A percentile compares a stretch with the other conserved stretches of the same genome.
phyloP scores from a whole-genome alignment of 2,797 vertebrate genomes.

The Hemitrygon akajei region DNA sequence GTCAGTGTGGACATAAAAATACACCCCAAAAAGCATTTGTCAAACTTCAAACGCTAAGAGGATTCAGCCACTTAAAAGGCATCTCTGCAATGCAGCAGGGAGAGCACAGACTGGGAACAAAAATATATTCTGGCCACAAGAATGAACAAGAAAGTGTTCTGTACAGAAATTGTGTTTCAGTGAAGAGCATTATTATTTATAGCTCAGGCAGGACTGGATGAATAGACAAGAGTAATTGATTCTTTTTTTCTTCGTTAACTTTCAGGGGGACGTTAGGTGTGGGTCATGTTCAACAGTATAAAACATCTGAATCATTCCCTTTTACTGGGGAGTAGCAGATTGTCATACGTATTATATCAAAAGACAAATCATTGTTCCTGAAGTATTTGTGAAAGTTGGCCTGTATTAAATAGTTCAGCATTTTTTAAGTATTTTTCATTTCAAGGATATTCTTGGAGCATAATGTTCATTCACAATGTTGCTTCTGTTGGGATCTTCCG shows the following conservation, averaged over 20 bases:
- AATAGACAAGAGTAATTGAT: background rate
- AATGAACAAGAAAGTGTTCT: constrained; percentile 4
- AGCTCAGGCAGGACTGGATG: background rate
- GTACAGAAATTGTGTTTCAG: background rate
- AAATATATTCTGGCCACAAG: background rate
- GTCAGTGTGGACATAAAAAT: background rate
- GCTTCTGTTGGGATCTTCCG: background rate
- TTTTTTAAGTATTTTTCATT: background rate
- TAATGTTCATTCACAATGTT: background rate
- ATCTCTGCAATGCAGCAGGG: background rate
- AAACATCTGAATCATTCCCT: background rate
- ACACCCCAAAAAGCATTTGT: background rate
- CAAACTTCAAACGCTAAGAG: background rate
- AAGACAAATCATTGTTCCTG: background rate
- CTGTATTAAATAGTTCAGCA: background rate
- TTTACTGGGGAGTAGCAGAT: background rate
- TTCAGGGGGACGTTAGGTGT: background rate
- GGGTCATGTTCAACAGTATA: background rate
- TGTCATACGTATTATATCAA: background rate
- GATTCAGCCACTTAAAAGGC: background rate
- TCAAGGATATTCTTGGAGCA: background rate
- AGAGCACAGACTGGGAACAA: background rate
- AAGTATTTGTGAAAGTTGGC: background rate
- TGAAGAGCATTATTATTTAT: background rate
- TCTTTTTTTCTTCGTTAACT: background rate